A percentile compares a stretch with the other conserved stretches of the same genome.
phyloP scores from a whole-genome alignment of 2,113 vertebrate genomes.

The Pomatorhinus ruficollis region DNA sequence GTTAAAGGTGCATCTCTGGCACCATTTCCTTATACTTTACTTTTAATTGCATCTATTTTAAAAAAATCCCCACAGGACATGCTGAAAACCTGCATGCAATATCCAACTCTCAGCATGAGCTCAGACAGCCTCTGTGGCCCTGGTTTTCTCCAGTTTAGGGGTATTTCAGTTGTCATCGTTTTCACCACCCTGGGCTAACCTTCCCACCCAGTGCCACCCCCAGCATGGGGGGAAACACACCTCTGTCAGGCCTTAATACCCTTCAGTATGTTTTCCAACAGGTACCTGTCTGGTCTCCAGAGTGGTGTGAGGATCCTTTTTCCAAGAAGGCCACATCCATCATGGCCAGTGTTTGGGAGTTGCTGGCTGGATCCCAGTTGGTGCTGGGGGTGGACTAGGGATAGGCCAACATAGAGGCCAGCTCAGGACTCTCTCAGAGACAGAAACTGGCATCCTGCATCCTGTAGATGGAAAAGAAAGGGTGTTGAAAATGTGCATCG shows the following conservation, averaged over 20 bases:
- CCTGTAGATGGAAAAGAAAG: not conserved
- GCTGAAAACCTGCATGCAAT: rapidly evolving
- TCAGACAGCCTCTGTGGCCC: not conserved
- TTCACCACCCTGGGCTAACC: not conserved
- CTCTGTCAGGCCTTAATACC: not conserved
- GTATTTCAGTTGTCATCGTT: not conserved
- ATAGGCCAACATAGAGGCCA: not conserved
- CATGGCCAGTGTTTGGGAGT: not conserved
- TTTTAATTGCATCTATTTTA: not conserved
- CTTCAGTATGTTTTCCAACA: not conserved
- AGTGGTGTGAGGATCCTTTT: not conserved
- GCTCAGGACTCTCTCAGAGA: not conserved
- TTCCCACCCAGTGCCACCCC: not conserved
- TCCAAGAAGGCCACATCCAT: not conserved
- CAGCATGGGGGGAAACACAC: not conserved
- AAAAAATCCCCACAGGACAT: not conserved
- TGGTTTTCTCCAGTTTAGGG: not conserved
- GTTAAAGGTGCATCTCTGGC: not conserved
- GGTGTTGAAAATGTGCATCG: not conserved
- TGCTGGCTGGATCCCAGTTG: rapidly evolving
- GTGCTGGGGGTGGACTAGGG: not conserved
- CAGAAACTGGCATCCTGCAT: not conserved
- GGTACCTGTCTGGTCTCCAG: not conserved
- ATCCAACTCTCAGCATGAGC: not conserved
- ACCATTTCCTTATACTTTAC: not conserved